Base-by-base conservation (phyloP, 2,797 vertebrate species). In the Amazona ochrocephala region DNA sequence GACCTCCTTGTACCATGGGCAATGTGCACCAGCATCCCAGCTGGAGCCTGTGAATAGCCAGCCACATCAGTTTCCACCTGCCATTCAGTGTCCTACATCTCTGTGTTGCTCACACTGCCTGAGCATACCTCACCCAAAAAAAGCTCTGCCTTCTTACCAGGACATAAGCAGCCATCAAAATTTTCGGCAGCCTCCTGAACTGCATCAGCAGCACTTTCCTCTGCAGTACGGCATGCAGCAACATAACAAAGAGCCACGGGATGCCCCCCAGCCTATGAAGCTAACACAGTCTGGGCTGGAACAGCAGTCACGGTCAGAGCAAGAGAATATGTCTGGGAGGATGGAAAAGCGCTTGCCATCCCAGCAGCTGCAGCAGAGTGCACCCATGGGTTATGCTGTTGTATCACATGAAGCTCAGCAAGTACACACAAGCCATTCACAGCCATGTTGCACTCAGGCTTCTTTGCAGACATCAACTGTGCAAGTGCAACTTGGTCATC, bases 51-150 rank as follows among this genome's bases (percentile, higher is more conserved):
- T 97, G 64, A 98, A 97, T 81, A 98, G 97, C 68, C 97, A 98
- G 30, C 91, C 98, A 34, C 99, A 98, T 42, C 98, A 97, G 61
- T 98, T 98, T 96, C 98, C 98, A 67, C 45, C 98, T 58, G 98
- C 98, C 16, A 96, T 98, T 45, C 98, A 98, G 90, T 97, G 97
- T 42, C 95, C 97, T 7, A 95, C 97, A 0, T 98, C 99, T 13
- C 54, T 98, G 80, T 99, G 99, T 88, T 99, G 99, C 83, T 98
- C 98, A 4, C 99, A 98, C 81, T 98, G 98, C 90, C 92, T 98
- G 80, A 92, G 95, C 4, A 4, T 96, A 95, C 96, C 96, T 34
- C 93, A 96, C 20, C 95, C 98, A 22, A 96, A 94, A 70, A 97
- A 97, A 93, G 97, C 96, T 83, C 98, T 97, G 48, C 92, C 96